Percentiles rank a stretch among this genome's conserved stretches.
These are phyloP conservation scores for Luidia sarsii DNA, from an alignment of 53 echinoderm and acorn worm genomes.

Conservation along the genomic window DNA sequence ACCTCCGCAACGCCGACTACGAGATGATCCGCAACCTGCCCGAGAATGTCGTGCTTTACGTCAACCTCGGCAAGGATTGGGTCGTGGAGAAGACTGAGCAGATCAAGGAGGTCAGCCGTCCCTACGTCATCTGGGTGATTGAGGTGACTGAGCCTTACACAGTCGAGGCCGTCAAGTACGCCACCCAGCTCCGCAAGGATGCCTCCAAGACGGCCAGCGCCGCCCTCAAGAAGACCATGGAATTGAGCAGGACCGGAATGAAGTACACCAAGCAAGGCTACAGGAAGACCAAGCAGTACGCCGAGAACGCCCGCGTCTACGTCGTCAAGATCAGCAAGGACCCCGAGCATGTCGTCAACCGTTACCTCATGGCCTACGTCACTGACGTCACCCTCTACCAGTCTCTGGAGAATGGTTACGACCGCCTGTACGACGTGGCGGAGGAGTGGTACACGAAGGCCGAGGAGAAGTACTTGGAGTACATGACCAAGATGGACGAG, in stretches of 20 bases:
- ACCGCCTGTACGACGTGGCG: neutral
- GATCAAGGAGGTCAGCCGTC: slow-evolving; percentile 16
- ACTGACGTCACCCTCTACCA: slow-evolving; percentile 21
- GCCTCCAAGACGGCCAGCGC: neutral
- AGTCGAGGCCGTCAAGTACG: slow-evolving; percentile 15
- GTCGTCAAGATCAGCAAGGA: slow-evolving; percentile 34
- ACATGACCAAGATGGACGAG: slow-evolving; percentile 4
- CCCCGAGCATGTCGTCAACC: slow-evolving; percentile 39
- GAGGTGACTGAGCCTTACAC: slow-evolving; percentile 49
- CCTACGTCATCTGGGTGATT: slow-evolving; percentile 37
- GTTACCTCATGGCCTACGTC: neutral
- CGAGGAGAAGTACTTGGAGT: slow-evolving; percentile 20
- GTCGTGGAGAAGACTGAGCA: slow-evolving; percentile 23
- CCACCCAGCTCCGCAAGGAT: slow-evolving; percentile 19
- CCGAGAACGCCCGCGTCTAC: neutral
- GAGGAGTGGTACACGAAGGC: slow-evolving; percentile 20
- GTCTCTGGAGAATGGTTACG: neutral
- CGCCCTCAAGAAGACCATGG: neutral
- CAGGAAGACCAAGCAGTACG: neutral
- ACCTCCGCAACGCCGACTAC: slow-evolving; percentile 29
- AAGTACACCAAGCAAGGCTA: neutral
- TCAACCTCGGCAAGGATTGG: slow-evolving; percentile 24
- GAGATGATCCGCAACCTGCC: neutral
- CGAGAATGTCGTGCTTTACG: neutral
- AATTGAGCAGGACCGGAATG: neutral